These are phyloP conservation scores for Drosophila equinoxialis DNA, from an alignment of 1,140 invertebrate species.

Conservation along the genomic window DNA sequence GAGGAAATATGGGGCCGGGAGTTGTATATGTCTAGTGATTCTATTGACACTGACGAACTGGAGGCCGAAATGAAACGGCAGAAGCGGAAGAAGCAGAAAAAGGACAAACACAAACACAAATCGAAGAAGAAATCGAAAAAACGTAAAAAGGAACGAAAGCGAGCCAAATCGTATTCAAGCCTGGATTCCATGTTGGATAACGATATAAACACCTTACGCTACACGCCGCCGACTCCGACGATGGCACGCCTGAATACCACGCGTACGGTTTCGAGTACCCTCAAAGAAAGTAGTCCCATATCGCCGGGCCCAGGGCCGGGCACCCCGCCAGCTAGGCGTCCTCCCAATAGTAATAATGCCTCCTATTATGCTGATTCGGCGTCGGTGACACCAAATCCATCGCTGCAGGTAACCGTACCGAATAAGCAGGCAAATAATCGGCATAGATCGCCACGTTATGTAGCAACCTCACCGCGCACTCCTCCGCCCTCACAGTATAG, in stretches of 20 bases:
- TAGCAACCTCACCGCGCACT: slow-evolving; percentile 67
- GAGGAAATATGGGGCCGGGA: slow-evolving; percentile 61
- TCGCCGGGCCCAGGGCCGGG: slow-evolving; percentile 83
- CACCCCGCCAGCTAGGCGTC: slow-evolving; percentile 83
- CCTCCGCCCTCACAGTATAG: slow-evolving; percentile 68
- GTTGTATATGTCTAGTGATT: slow-evolving; percentile 67
- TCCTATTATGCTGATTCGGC: slow-evolving; percentile 51
- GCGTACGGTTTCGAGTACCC: slow-evolving; percentile 63
- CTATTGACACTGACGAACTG: slow-evolving; percentile 76
- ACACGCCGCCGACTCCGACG: slow-evolving; percentile 68
- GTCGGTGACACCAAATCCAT: slow-evolving; percentile 33
- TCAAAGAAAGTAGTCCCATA: slow-evolving; percentile 84
- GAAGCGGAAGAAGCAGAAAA: slow-evolving; percentile 87
- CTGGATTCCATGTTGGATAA: slow-evolving; percentile 85
- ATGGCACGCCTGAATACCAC: not conserved
- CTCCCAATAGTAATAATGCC: slow-evolving; percentile 58
- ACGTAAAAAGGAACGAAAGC: slow-evolving; percentile 86
- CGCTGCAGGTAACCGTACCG: slow-evolving; percentile 72
- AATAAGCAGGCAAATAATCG: slow-evolving; percentile 61
- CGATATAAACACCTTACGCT: slow-evolving; percentile 81
- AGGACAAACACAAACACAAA: slow-evolving; percentile 83
- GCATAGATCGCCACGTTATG: slow-evolving; percentile 67
- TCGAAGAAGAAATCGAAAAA: slow-evolving; percentile 90
- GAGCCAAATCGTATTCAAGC: slow-evolving; percentile 87
- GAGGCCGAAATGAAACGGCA: slow-evolving; percentile 79